These are phyloP conservation scores for Daktulosphaira vitifoliae DNA, from an alignment of 1,140 invertebrate genomes.

Conservation along the genomic window DNA sequence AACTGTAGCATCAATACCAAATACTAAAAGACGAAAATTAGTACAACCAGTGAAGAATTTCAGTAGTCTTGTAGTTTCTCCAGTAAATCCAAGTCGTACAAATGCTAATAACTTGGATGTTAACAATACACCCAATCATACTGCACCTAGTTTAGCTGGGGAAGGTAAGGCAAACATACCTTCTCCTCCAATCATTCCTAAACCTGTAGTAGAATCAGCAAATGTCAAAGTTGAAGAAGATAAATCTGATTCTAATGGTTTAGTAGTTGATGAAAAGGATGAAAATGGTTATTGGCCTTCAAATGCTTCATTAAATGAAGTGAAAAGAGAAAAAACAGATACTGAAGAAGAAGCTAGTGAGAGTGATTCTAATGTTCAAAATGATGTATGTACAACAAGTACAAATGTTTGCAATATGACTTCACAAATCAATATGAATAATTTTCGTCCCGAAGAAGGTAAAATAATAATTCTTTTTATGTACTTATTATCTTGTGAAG, in stretches of 20 bases:
- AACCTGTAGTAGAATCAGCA: slow-evolving; percentile 30
- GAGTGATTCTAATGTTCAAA: slow-evolving; percentile 1
- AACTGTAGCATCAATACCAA: slow-evolving; percentile 18
- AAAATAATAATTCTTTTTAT: neutral
- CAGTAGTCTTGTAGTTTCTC: slow-evolving; percentile 32
- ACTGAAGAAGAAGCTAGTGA: slow-evolving; percentile 28
- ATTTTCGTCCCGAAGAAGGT: slow-evolving; percentile 25
- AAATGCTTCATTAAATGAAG: slow-evolving; percentile 11
- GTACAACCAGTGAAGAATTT: slow-evolving; percentile 34
- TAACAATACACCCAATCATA: slow-evolving; percentile 33
- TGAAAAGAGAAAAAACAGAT: slow-evolving; percentile 22
- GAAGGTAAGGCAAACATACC: slow-evolving; percentile 35
- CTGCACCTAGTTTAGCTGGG: slow-evolving; percentile 28
- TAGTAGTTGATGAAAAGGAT: slow-evolving; percentile 19
- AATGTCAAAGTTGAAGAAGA: neutral
- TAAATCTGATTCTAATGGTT: neutral
- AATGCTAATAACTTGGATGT: slow-evolving; percentile 34
- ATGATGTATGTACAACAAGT: slow-evolving; percentile 15
- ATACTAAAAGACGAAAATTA: slow-evolving; percentile 35
- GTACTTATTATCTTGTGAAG: too few species aligned
- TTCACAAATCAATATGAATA: slow-evolving; percentile 12
- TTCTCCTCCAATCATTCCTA: slow-evolving; percentile 32
- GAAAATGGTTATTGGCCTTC: slow-evolving; percentile 15
- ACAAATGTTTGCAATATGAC: neutral
- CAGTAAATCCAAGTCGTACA: slow-evolving; percentile 33